Evolutionary conservation across 2,113 vertebrate species (phyloP), one percentile per base, ranked within the genome.

Genomic region (Lasiurus cinereus): DNA sequence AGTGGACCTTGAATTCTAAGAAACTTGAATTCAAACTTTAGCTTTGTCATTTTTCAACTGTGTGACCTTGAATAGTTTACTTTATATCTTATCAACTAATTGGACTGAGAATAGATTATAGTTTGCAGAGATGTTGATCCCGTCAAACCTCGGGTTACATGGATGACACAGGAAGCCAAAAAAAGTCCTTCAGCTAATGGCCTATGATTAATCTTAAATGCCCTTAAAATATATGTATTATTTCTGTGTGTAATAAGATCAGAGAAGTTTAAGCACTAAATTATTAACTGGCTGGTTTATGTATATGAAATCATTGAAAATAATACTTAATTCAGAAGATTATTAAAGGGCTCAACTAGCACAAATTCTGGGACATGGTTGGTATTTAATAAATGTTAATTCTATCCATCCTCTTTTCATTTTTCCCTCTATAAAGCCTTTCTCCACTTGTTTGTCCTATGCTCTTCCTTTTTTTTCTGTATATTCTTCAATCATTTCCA

Each of bases 1-100:
- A 36, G 56, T 31, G 19, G 54, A 79, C 48, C 31, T 62, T 43
- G 36, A 72, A 78, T 27, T 29, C 12, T 21, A 21, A 69, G 33
- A 90, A 24, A 73, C 31, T 59, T 88, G 18, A 84, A 87, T 84
- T 90, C 14, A 39, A 74, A 64, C 36, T 54, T 87, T 52, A 70
- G 77, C 24, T 69, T 73, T 83, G 33, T 84, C 54, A 70, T 3
- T 52, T 88, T 56, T 50, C 13, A 18, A 69, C 19, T 59, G 48
- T 56, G 48, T 74, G 77, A 83, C 83, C 39, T 74, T 74, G 70
- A 36, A 66, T 62, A 62, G 39, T 80, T 79, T 69, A 64, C 50
- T 89, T 77, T 31, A 52, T 14, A 43, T 74, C 22, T 83, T 66
- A 16, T 90, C 56, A 86, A 79, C 12, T 31, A 50, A 16, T 27